Percentiles rank a stretch among this genome's conserved stretches.
Conservation (phyloP, 2,888 invertebrate species). For the Selenia dentaria region DNA sequence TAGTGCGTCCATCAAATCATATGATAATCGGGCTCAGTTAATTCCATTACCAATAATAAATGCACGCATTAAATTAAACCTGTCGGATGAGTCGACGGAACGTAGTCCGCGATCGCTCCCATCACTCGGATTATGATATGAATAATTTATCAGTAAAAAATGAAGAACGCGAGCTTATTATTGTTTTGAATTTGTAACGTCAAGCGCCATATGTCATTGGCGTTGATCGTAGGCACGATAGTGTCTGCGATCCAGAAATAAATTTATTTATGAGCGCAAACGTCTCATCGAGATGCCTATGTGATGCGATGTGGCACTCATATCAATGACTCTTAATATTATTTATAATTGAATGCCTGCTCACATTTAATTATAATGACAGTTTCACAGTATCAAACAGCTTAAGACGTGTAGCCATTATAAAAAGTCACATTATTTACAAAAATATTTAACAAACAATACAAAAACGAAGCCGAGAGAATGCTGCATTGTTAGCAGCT, state of each 20-base stretch:
- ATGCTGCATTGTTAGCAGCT: constrained; percentile 70
- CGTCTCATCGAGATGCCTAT: constrained; percentile 43
- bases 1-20: constrained; percentile 83
- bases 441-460: constrained; percentile 23
- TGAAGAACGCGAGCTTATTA: constrained; percentile 62
- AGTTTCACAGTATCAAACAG: neutral
- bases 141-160: constrained; percentile 80
- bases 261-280: constrained; percentile 50
- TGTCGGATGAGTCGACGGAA: constrained; percentile 81
- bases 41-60: constrained; percentile 84
- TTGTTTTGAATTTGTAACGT: constrained; percentile 76
- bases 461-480: constrained; percentile 54
- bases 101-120: constrained; percentile 67
- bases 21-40: constrained; percentile 83
- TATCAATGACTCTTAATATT: constrained; percentile 32
- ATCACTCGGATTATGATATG: constrained; percentile 82
- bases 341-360: constrained; percentile 15
- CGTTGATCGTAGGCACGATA: constrained; percentile 58
- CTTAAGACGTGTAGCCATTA: neutral
- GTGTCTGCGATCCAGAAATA: constrained; percentile 48
- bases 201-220: constrained; percentile 62
- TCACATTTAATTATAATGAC: constrained; percentile 8
- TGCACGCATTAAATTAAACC: constrained; percentile 83
- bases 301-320: constrained; percentile 32
- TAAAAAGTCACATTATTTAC: constrained; percentile 10